Evolutionary conservation across 1,140 invertebrate genomes (phyloP), one percentile per base, ranked within the genome.

Genomic region (Hylaeus anthracinus): DNA sequence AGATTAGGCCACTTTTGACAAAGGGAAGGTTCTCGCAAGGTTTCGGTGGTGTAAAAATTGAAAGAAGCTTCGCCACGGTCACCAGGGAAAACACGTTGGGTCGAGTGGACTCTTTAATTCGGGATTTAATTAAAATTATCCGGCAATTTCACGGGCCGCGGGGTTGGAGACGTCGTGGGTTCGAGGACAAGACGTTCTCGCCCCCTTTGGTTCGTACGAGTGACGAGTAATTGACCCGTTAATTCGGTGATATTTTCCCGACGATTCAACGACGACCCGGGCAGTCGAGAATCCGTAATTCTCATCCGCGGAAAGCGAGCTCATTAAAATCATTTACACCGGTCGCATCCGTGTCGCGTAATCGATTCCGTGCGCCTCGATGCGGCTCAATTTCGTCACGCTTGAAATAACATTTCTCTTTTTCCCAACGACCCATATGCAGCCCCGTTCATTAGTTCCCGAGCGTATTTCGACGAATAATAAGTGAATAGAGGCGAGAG

Each of bases 281-380:
- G 41, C 6, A 14, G 14, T 65, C 41, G 14, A 65, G 26, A 8
- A 43, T 58, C 39, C 69, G 69, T 39, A 56, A 71, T 58, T 26
- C 51, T 58, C 39, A 41, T 58, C 37, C 39, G 53, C n/a, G 61
- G 26, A 64, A 64, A 58, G 6, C 58, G 71, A 39, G 71, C 58
- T 72, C 71, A 63, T 72, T 72, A 72, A 72, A 72, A 72, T 72
- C 71, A 60, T 72, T 72, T 72, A 72, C 71, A 72, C 71, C 45
- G 45, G 71, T 58, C 71, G 71, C 71, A 72, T 72, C 71, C 71
- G 71, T 72, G 58, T 15, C 71, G 58, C 43, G 26, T 63, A 72
- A 72, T 72, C 71, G 58, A 72, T 72, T 72, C n/a, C 67, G 41
- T 15, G 15, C 67, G 67, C 53, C 26, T 71, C 69, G 69, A 58